Base-by-base conservation (phyloP, 2,888 invertebrate genomes). In the Torymus auratus region DNA sequence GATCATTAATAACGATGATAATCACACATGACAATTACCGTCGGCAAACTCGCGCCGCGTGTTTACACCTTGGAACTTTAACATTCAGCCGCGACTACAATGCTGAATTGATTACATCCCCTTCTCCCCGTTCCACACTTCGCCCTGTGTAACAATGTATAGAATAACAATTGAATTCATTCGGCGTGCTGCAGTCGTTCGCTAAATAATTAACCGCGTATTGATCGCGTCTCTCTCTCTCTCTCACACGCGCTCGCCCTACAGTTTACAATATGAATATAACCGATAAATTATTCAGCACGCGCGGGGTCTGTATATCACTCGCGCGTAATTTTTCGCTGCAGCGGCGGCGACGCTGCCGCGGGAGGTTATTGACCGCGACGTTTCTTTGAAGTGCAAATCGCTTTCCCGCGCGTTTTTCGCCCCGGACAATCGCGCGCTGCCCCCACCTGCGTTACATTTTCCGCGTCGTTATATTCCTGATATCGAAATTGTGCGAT, bases 201-300 rank as follows among this genome's bases (percentile, higher is more conserved):
- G 55, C 61, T 69, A 62, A 76, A 69, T 69, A 69, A 76, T 69
- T 61, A 73, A 73, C 60, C 12, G 3, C n/a, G 41, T 71, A 56
- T 17, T 11, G 52, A 61, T 20, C 15, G 12, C 52, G 13, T 10
- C n/a, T 53, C 20, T 11, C 52, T 10, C 41, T n/a, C 2, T 23
- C 28, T 2, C 28, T 28, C 7, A 3, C 41, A 41, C 28, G 7
- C 41, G 41, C 7, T 5, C 41, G 7, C 41, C 7, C 7, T 7
- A 7, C 41, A 20, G 58, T 41, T 58, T 56, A 70, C 58, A 77
- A 77, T 58, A 64, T 70, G 77, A 77, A 77, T 50, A 41, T 41
- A 70, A 17, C 7, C 28, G 64, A 78, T 78, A 71, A 78, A 78
- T 78, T 67, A 78, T 75, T 58, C 61, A 68, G 13, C 28, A 13